Percentiles rank a stretch among this genome's conserved stretches.
Evolutionary conservation across 2,888 invertebrate genomes (phyloP).

Genomic region (Caenorhabditis becei): DNA sequence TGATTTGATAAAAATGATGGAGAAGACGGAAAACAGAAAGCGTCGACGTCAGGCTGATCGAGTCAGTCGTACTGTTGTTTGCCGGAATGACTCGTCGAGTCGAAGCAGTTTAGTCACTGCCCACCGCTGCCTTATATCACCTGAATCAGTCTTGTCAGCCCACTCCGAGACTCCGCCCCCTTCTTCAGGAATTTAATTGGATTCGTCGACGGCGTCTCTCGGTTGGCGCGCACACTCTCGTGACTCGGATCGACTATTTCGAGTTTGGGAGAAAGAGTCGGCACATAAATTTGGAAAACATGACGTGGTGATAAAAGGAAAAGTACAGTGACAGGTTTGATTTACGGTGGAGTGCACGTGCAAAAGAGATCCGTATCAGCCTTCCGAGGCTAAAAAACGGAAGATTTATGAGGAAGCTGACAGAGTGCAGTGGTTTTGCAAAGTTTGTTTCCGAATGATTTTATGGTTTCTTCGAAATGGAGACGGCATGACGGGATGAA

Average conservation of each 20-base stretch:
- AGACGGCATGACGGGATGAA: neutral
- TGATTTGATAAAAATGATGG: neutral
- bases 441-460: neutral
- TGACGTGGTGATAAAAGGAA: conserved; percentile 21
- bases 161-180: conserved; percentile 20
- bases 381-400: neutral
- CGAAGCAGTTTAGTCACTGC: conserved; percentile 26
- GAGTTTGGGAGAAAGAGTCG: too few relatives aligned
- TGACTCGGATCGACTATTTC: conserved; percentile 7
- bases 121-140: conserved; percentile 29
- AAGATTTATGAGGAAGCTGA: conserved; percentile 2
- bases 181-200: conserved; percentile 33
- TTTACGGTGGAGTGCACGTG: neutral
- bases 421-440: neutral
- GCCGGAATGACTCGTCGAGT: neutral
- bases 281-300: conserved; percentile 7
- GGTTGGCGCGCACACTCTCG: too few relatives aligned
- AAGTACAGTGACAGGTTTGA: neutral
- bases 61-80: conserved; percentile 31
- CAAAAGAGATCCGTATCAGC: neutral
- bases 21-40: conserved; percentile 8
- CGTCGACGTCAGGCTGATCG: conserved; percentile 25
- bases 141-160: conserved; percentile 7
- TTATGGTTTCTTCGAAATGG: neutral
- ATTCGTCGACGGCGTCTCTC: conserved; percentile 39